phyloP scores from a whole-genome alignment of 1,140 invertebrate species.

The Sminthurides bifidus region DNA sequence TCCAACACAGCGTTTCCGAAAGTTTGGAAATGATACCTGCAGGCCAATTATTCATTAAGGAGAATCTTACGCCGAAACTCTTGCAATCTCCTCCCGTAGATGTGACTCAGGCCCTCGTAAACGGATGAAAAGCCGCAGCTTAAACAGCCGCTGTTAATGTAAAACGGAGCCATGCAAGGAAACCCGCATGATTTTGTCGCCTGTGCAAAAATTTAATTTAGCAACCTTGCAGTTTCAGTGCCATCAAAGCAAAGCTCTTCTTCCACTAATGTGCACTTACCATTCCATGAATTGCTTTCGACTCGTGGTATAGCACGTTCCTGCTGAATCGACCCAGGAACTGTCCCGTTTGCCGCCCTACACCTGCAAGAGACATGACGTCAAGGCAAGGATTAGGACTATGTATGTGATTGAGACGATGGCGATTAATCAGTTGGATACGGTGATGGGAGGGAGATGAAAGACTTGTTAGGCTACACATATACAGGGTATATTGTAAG shows the following conservation, averaged over 20 bases:
- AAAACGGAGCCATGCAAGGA: conserved; percentile 15
- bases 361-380: not conserved
- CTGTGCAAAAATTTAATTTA: conserved; percentile 6
- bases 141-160: conserved; percentile 23
- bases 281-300: conserved; percentile 22
- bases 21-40: not conserved
- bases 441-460: too few relatives aligned
- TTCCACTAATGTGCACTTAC: conserved; percentile 14
- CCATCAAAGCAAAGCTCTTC: not conserved
- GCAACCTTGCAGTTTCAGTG: not conserved
- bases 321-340: conserved; percentile 20
- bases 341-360: conserved; percentile 22
- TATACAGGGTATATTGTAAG: too few relatives aligned
- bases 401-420: too few relatives aligned
- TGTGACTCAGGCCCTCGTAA: conserved; percentile 23
- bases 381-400: too few relatives aligned
- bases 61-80: conserved; percentile 11
- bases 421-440: too few relatives aligned
- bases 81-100: conserved; percentile 13
- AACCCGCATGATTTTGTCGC: conserved; percentile 23
- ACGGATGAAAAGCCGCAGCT: conserved; percentile 23
- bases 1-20: not conserved
- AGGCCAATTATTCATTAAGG: not conserved
- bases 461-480: too few relatives aligned
- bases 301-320: conserved; percentile 24